Conservation (phyloP, 2,797 vertebrate genomes). For the Pteropus rufus region DNA sequence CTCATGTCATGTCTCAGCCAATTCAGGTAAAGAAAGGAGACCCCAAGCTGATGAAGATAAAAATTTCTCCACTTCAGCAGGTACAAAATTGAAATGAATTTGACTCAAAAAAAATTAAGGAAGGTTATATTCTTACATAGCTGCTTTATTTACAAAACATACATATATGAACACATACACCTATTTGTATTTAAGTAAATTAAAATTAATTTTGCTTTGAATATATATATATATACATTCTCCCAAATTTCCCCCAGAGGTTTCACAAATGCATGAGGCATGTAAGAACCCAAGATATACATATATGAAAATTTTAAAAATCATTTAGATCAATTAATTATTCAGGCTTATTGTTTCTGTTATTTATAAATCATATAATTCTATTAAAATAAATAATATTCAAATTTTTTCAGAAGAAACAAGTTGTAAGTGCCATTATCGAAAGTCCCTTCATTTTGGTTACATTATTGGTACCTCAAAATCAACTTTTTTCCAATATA, state of each 20-base stretch:
- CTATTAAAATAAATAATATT: not conserved
- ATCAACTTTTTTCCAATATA: not conserved
- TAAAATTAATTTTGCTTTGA: constrained; percentile 18
- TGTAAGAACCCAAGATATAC: not conserved
- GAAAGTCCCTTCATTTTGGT: not conserved
- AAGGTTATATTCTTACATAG: not conserved
- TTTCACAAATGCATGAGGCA: not conserved
- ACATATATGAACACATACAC: not conserved
- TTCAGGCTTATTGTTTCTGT: not conserved
- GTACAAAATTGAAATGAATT: not conserved
- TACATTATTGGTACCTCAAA: not conserved
- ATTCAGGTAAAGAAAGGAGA: not conserved
- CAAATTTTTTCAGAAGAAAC: not conserved
- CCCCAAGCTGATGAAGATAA: not conserved
- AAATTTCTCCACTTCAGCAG: not conserved
- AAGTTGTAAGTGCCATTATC: not conserved
- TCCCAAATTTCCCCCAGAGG: not conserved
- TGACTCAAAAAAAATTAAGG: not conserved
- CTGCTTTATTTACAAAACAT: not conserved
- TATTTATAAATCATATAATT: not conserved
- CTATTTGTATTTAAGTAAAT: not conserved
- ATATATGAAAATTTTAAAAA: not conserved
- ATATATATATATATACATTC: not conserved
- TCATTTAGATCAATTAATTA: not conserved
- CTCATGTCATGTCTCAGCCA: not conserved